Base-by-base conservation (phyloP, 1,140 invertebrate species). In the Solenopsis fugax region DNA sequence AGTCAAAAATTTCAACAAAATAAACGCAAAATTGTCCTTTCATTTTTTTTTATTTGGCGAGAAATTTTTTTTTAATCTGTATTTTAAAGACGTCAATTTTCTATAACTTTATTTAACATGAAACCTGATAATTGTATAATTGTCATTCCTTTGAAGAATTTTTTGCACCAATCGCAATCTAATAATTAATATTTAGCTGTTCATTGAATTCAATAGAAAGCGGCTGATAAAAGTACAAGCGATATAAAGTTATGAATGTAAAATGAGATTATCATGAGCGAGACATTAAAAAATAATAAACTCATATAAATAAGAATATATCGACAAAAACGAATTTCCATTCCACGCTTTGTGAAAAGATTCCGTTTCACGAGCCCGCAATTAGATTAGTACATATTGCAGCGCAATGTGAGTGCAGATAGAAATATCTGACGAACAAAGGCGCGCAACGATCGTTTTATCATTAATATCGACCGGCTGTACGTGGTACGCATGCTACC, bases 381-480 rank as follows among this genome's bases (percentile, higher is more conserved):
- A 88, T 88, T 86, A 72, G 60, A 89, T 89, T 76, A 48, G 54
- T 34, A 67, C 24, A 86, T 89, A 73, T 56, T 65, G 88, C 58
- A 80, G 60, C 3, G 21, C 54, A 24, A 34, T 45, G 45, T 45
- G 45, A 60, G 34, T 41, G 54, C 34, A 52, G 50, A 87, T 65
- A 73, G 81, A 18, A 58, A 64, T 77, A 71, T 80, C 34, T n/a
- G 6, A 64, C 37, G 54, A 73, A 90, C 86, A 90, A 90, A 90
- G 71, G 62, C 52, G 54, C 60, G 58, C 72, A 87, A 91, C 72
- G 85, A 86, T 87, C 81, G 60, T 77, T 91, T 84, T 58, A 78
- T 86, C 85, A 69, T 73, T 89, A 91, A 91, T 91, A 91, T 89
- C 65, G 72, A 72, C 41, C 48, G 85, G 50, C 81, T 85, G 65